Conservation (phyloP, 2,888 invertebrate genomes). For the Drosophila merina region DNA sequence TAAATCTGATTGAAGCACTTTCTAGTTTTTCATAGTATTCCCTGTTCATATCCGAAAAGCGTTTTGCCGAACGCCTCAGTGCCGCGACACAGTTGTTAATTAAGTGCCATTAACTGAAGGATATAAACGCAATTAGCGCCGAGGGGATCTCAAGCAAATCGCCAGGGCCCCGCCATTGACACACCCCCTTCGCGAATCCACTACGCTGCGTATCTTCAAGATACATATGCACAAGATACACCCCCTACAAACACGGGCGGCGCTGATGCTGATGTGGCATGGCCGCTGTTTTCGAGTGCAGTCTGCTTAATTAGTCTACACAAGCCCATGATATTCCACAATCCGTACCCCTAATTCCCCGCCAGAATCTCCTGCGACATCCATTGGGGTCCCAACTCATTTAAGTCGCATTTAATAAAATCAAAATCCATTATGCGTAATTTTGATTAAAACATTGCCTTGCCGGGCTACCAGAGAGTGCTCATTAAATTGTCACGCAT, state of each 20-base stretch:
- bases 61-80: constrained; percentile 59
- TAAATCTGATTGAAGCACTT: constrained; percentile 11
- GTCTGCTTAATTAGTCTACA: constrained; percentile 79
- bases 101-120: constrained; percentile 81
- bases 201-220: constrained; percentile 2
- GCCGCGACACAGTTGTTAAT: constrained; percentile 75
- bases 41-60: constrained; percentile 28
- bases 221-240: constrained; percentile 9
- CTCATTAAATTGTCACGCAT: constrained; percentile 84
- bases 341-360: neutral
- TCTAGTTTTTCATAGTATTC: constrained; percentile 2
- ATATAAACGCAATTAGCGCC: constrained; percentile 83
- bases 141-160: constrained; percentile 75
- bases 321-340: constrained; percentile 15
- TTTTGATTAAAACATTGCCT: constrained; percentile 78
- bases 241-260: constrained; percentile 51
- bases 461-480: constrained; percentile 45
- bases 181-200: constrained; percentile 9
- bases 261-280: constrained; percentile 78
- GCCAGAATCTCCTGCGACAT: neutral
- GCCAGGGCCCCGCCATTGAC: constrained; percentile 36
- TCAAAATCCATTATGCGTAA: constrained; percentile 77
- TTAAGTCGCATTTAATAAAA: constrained; percentile 80
- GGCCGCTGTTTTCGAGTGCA: constrained; percentile 74
- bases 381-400: constrained; percentile 62